phyloP scores from a whole-genome alignment of 2,797 vertebrate genomes.

The Pseudocheirus occidentalis region DNA sequence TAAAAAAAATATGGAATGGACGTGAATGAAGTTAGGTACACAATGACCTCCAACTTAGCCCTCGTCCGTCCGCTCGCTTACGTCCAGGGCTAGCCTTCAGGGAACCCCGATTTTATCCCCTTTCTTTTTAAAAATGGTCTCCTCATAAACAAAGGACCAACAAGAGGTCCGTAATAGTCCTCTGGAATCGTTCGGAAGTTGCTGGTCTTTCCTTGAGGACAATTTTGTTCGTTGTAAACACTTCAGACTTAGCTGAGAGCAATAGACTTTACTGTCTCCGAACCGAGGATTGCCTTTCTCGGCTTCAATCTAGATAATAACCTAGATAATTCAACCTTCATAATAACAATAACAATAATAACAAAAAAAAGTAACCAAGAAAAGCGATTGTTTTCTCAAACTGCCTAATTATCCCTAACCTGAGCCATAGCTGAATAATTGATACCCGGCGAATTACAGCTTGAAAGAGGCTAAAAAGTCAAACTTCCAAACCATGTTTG shows the following conservation, averaged over 20 bases:
- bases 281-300: background rate
- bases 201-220: slow-evolving; percentile 52
- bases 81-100: background rate
- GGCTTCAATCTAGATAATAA: slow-evolving; percentile 40
- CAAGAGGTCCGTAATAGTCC: background rate
- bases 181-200: background rate
- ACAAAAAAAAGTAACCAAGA: background rate
- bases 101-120: background rate
- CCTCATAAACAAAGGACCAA: background rate
- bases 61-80: background rate
- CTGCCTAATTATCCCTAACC: slow-evolving; percentile 59
- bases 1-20: slow-evolving; percentile 11
- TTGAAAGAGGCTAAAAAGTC: background rate
- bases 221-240: slow-evolving; percentile 27
- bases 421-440: slow-evolving; percentile 57
- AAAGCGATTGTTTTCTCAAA: slow-evolving; percentile 33
- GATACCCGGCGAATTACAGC: slow-evolving; percentile 23
- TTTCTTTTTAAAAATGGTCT: slow-evolving; percentile 53
- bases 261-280: slow-evolving; percentile 39
- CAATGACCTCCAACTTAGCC: slow-evolving; percentile 64
- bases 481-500: slow-evolving; percentile 50
- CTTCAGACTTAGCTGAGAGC: background rate
- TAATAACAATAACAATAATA: slow-evolving; percentile 18
- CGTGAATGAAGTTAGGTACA: slow-evolving; percentile 46
- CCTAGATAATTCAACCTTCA: background rate